Evolutionary conservation across 1,140 invertebrate genomes (phyloP).

Genomic region (Theocolax elegans): DNA sequence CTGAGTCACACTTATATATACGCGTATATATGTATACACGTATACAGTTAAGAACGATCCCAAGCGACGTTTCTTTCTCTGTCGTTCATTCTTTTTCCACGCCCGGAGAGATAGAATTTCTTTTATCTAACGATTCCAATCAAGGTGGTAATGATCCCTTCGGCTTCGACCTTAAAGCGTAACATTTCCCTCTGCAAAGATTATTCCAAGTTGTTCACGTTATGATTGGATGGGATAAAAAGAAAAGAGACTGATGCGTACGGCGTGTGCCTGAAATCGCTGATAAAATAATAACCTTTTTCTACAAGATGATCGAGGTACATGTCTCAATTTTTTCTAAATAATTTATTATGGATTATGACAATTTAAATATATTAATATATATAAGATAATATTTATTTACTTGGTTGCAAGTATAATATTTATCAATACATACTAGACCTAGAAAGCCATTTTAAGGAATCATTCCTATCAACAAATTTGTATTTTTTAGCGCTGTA

Average conservation of each 20-base stretch:
- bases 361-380: no score
- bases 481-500: no score
- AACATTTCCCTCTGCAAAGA: constrained; percentile 2
- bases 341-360: no score
- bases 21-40: neutral
- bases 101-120: constrained; percentile 26
- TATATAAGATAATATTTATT: no score
- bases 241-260: neutral
- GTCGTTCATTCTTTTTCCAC: neutral
- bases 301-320: neutral
- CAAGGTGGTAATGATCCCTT: constrained; percentile 17
- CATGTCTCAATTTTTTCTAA: no score
- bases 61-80: neutral
- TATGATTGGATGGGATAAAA: constrained; percentile 10
- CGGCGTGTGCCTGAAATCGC: neutral
- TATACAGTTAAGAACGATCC: neutral
- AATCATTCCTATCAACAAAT: no score
- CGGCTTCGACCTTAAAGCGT: neutral
- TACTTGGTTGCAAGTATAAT: no score
- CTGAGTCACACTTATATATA: neutral
- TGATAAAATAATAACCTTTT: constrained; percentile 4
- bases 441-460: no score
- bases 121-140: constrained; percentile 33
- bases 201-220: constrained; percentile 13
- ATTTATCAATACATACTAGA: no score